Evolutionary conservation across 2,888 invertebrate species (phyloP), one percentile per base, ranked within the genome.

Genomic region (Patella pellucida): DNA sequence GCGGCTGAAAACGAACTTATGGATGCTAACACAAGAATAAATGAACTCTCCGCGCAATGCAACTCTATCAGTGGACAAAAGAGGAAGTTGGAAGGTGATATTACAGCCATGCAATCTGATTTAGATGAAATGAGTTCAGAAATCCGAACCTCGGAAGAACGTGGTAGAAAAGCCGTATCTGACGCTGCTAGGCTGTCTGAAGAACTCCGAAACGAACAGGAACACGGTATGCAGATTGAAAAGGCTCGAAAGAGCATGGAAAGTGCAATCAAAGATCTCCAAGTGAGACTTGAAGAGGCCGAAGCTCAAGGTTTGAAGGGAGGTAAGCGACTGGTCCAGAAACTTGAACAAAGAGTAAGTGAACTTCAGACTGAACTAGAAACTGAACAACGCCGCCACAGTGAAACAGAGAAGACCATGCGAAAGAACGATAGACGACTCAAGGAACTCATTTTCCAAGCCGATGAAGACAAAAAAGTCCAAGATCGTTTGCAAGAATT

Each of bases 401-500:
- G 96, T 87, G 97, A 98, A 92, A 97, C 97, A 88, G 96, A 97
- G 92, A 98, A 97, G 96, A 97, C 97, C 93, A 94, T 97, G 91
- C 95, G 97, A 92, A 97, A 97, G 93, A 95, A 96, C 86, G 97
- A 98, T 92, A 95, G 91, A 70, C 96, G 97, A 92, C 95, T 97
- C 92, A 97, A 97, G 95, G 98, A 97, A 93, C 93, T 97, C 91
- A 96, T 96, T 54, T 84, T 82, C 78, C 84, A 86, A 80, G 77
- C 81, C 62, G 98, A 99, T 91, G 99, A 99, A 92, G 98, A 99
- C 93, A 96, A 97, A 93, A 99, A 99, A 95, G 97, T 97, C 93
- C 97, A 98, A 93, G 97, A 98, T 92, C 96, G 98, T 91, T 96
- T 98, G 95, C 97, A 97, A 92, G 98, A 98, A 93, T 94, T 98